Conservation (phyloP, 1,140 invertebrate genomes). For the Ruditapes philippinarum region DNA sequence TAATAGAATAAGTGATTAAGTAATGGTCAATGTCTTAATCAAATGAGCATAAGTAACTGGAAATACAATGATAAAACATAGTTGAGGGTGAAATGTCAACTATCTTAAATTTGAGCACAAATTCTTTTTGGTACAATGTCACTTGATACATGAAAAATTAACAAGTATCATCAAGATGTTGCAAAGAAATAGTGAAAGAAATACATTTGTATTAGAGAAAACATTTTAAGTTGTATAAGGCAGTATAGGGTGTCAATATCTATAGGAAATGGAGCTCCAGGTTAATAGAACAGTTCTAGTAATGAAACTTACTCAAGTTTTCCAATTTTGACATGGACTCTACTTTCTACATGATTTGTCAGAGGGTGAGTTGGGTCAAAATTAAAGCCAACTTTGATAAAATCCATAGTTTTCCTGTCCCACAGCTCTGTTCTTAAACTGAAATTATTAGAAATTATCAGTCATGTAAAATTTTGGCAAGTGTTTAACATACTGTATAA, state of each 20-base stretch:
- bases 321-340: not conserved
- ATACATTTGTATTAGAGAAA: not conserved
- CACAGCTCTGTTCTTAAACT: not conserved
- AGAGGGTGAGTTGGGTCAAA: slow-evolving; percentile 18
- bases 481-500: too few species aligned
- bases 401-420: slow-evolving; percentile 14
- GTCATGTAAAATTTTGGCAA: too few species aligned
- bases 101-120: too few species aligned
- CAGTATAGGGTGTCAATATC: not conserved
- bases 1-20: too few species aligned
- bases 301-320: not conserved
- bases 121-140: too few species aligned
- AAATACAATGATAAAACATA: too few species aligned
- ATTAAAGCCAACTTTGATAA: not conserved
- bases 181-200: not conserved
- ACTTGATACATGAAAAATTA: too few species aligned
- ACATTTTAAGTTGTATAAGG: not conserved
- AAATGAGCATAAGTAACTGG: too few species aligned
- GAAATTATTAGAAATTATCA: not conserved
- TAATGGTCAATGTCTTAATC: too few species aligned
- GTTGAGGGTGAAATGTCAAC: too few species aligned
- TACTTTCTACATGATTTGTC: not conserved
- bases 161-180: not conserved
- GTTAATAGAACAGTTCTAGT: not conserved
- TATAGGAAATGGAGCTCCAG: not conserved